These are phyloP conservation scores for Ciconia stormi DNA, from an alignment of 2,113 vertebrate species.

Conservation along the genomic window DNA sequence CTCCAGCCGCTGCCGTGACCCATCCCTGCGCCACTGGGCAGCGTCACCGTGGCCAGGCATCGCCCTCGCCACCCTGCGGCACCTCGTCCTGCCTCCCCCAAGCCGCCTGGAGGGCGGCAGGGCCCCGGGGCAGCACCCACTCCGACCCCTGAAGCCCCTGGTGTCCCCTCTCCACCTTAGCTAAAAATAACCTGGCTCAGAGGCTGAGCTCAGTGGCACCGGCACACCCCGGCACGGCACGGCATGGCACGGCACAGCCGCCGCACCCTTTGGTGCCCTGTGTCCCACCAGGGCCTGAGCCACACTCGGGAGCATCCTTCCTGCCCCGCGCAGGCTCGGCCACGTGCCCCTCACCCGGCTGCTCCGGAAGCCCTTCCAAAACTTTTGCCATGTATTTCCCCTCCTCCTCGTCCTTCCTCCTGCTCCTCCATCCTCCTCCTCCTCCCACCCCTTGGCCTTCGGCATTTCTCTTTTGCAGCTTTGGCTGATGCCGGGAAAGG, in stretches of 20 bases:
- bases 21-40: neutral
- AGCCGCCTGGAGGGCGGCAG: neutral
- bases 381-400: neutral
- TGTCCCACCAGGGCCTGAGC: neutral
- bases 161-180: neutral
- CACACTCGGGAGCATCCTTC: neutral
- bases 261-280: neutral
- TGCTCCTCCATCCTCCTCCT: neutral
- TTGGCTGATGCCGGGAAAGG: neutral
- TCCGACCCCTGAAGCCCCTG: fast-evolving
- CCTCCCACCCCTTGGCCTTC: neutral
- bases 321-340: fast-evolving
- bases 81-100: neutral
- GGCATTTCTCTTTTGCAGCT: neutral
- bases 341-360: neutral
- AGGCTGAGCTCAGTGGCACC: neutral
- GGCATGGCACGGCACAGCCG: neutral
- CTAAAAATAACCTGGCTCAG: conserved; percentile 57
- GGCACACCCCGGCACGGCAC: neutral
- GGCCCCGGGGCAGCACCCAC: neutral
- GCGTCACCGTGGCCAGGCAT: fast-evolving
- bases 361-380: neutral
- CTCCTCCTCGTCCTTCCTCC: neutral
- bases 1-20: neutral
- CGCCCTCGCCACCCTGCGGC: fast-evolving